Conservation (phyloP, 2,888 invertebrate genomes). For the Hirtodrosophila cameraria region DNA sequence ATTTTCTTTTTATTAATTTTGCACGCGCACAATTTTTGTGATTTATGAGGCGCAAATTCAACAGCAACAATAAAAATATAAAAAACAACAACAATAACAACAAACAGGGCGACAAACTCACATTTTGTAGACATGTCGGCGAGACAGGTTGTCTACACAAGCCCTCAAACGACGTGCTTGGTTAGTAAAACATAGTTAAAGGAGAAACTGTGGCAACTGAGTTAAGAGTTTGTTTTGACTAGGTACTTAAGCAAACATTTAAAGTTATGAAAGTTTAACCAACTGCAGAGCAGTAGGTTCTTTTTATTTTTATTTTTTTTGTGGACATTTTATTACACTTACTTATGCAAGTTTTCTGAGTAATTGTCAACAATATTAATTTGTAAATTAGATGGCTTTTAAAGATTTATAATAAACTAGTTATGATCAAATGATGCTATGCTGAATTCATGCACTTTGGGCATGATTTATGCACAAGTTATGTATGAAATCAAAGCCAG, state of each 20-base stretch:
- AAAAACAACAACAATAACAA: constrained; percentile 10
- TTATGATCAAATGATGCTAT: too few species aligned
- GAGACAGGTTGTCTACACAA: constrained; percentile 41
- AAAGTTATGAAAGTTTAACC: constrained; percentile 10
- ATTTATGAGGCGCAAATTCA: constrained; percentile 70
- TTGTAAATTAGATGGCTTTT: too few species aligned
- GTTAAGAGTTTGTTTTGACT: constrained; percentile 22
- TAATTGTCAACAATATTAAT: too few species aligned
- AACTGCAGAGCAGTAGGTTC: neutral
- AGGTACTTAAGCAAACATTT: constrained; percentile 22
- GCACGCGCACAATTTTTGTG: constrained; percentile 61
- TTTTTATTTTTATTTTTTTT: too few species aligned
- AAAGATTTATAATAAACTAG: too few species aligned
- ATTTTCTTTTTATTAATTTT: constrained; percentile 53
- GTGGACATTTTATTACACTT: neutral
- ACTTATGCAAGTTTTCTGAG: too few species aligned
- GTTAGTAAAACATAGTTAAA: too few species aligned
- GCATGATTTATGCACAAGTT: too few species aligned
- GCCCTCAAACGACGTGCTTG: neutral
- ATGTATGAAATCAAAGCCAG: too few species aligned
- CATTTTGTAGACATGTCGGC: constrained; percentile 49
- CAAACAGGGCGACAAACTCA: constrained; percentile 48
- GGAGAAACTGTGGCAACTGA: neutral
- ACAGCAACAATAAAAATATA: constrained; percentile 36
- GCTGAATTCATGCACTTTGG: too few species aligned